Conservation (phyloP, 2,797 vertebrate genomes). For the Odontamblyopus lacepedii region DNA sequence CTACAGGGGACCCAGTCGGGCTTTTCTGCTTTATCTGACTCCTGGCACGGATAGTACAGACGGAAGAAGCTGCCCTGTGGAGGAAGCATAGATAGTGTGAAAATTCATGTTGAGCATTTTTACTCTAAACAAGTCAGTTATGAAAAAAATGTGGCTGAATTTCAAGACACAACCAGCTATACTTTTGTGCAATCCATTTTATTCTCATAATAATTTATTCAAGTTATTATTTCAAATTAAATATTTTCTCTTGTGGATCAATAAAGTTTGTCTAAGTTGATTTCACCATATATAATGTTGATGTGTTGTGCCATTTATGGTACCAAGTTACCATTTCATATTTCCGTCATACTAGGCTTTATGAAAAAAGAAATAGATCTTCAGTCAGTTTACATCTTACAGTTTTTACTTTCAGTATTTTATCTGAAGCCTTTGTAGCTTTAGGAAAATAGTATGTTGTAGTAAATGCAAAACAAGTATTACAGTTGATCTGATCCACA, state of each 20-base stretch:
- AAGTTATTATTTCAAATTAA: too few relatives aligned
- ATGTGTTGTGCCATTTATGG: background rate
- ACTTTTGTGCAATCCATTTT: too few relatives aligned
- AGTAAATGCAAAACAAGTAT: too few relatives aligned
- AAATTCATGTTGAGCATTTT: background rate
- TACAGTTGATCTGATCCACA: too few relatives aligned
- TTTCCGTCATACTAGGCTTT: background rate
- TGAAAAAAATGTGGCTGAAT: too few relatives aligned
- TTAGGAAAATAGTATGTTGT: background rate
- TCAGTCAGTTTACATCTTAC: background rate
- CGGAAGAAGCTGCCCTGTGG: constrained; percentile 88
- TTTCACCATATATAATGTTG: too few relatives aligned
- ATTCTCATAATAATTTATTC: too few relatives aligned
- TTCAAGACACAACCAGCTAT: too few relatives aligned
- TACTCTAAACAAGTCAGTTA: too few relatives aligned
- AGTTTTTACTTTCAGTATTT: background rate
- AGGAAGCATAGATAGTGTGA: background rate
- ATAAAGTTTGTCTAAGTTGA: too few relatives aligned
- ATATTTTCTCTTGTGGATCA: too few relatives aligned
- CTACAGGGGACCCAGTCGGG: constrained; percentile 87
- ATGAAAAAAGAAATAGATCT: background rate
- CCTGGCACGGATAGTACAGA: constrained; percentile 89
- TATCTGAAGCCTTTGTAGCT: background rate
- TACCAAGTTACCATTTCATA: background rate
- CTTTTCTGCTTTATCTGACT: constrained; percentile 56